Evolutionary conservation across 2,888 invertebrate species (phyloP).

Genomic region (Scelioninae gen. 1): DNA sequence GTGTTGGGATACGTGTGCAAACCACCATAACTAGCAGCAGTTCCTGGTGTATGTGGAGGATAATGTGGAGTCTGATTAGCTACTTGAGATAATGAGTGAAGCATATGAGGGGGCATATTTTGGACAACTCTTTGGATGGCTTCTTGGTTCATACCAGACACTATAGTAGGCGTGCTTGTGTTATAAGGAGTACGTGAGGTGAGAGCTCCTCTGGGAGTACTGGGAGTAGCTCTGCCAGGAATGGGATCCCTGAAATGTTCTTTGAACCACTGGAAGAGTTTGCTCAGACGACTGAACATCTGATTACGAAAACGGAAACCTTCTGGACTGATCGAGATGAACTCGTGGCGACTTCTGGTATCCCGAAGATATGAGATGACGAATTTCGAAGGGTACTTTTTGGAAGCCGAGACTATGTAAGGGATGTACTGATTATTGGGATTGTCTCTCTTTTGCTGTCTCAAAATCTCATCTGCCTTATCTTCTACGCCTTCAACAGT

Average conservation of each 20-base stretch:
- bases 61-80: constrained; percentile 86
- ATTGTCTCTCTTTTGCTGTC: constrained; percentile 95
- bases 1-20: constrained; percentile 91
- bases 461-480: constrained; percentile 93
- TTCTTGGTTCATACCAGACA: constrained; percentile 87
- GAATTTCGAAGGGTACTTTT: constrained; percentile 96
- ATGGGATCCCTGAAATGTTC: constrained; percentile 97
- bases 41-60: constrained; percentile 90
- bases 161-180: constrained; percentile 84
- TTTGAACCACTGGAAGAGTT: constrained; percentile 98
- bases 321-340: constrained; percentile 94
- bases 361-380: constrained; percentile 96
- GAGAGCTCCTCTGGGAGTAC: constrained; percentile 88
- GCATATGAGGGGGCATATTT: constrained; percentile 88
- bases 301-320: constrained; percentile 96
- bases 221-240: constrained; percentile 89
- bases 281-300: constrained; percentile 92
- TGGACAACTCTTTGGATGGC: constrained; percentile 90
- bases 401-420: constrained; percentile 93
- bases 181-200: constrained; percentile 87
- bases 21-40: constrained; percentile 85
- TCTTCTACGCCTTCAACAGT: constrained; percentile 92
- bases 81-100: constrained; percentile 86
- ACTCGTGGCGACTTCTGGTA: constrained; percentile 94
- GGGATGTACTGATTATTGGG: constrained; percentile 95